Evolutionary conservation across 1,140 invertebrate genomes (phyloP).

Genomic region (Colletes gigas): DNA sequence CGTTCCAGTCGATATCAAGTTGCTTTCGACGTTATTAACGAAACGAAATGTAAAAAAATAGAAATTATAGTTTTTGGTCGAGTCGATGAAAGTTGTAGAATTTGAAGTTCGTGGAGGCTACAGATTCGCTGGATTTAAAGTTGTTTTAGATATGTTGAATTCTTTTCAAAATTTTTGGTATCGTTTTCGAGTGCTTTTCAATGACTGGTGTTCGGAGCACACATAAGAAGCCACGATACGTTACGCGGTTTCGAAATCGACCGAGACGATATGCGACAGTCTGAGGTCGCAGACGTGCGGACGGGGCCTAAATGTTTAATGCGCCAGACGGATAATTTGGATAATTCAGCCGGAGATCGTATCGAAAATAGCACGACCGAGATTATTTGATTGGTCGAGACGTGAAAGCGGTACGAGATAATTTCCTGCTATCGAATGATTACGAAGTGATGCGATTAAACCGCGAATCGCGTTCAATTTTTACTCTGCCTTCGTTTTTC

Average conservation of each 20-base stretch:
- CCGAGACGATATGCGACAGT: constrained; percentile 39
- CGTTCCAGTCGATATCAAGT: too few species aligned
- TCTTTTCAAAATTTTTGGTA: neutral
- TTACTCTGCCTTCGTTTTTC: neutral
- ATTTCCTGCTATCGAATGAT: constrained; percentile 53
- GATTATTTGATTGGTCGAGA: constrained; percentile 59
- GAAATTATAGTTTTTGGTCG: too few species aligned
- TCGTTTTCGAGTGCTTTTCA: neutral
- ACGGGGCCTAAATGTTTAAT: constrained; percentile 72
- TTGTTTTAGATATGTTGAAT: too few species aligned
- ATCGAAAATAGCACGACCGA: constrained; percentile 70
- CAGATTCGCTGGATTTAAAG: too few species aligned
- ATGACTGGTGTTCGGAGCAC: neutral
- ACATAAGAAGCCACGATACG: neutral
- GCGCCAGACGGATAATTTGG: constrained; percentile 72
- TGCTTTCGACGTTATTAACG: too few species aligned
- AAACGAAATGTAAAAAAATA: too few species aligned
- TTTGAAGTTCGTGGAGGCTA: too few species aligned
- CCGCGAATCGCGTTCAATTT: constrained; percentile 10
- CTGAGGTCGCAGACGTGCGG: constrained; percentile 59
- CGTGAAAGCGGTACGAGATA: constrained; percentile 48
- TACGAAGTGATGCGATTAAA: constrained; percentile 28
- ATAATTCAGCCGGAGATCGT: constrained; percentile 69
- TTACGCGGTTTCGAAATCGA: constrained; percentile 48
- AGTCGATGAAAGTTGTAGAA: too few species aligned